Percentiles rank a stretch among this genome's conserved stretches.
phyloP scores from a whole-genome alignment of 2,797 vertebrate genomes.

The Falco novaeseelandiae region DNA sequence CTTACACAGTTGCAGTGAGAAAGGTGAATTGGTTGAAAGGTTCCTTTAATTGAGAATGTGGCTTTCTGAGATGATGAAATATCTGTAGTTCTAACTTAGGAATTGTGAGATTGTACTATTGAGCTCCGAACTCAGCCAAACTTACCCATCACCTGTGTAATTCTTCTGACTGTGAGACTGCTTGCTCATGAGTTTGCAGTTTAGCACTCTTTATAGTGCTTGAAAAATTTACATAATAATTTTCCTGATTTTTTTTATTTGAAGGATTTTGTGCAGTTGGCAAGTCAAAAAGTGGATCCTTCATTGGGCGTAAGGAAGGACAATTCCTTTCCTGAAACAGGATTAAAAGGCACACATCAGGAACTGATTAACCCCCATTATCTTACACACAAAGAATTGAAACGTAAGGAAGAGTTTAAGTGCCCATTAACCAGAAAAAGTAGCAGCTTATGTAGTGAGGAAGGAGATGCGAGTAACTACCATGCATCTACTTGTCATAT shows the following conservation, averaged over 20 bases:
- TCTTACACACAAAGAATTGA: slow-evolving; percentile 19
- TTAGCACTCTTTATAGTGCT: not conserved
- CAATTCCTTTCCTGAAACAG: not conserved
- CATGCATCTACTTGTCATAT: not conserved
- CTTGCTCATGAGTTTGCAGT: not conserved
- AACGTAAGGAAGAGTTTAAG: slow-evolving; percentile 3
- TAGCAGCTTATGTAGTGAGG: not conserved
- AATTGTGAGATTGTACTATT: not conserved
- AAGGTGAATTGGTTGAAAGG: not conserved
- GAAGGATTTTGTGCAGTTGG: slow-evolving; percentile 69
- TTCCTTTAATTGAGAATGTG: not conserved
- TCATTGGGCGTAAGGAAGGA: slow-evolving; percentile 17
- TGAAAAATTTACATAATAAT: not conserved
- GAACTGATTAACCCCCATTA: slow-evolving; percentile 24
- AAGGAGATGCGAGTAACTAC: slow-evolving; percentile 10
- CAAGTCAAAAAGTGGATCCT: slow-evolving; percentile 51
- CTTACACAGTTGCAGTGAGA: not conserved
- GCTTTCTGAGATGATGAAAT: not conserved
- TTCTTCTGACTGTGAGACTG: not conserved
- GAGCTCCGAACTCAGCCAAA: not conserved
- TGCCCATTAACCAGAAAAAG: not conserved
- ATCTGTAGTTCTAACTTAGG: not conserved
- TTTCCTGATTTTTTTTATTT: slow-evolving; percentile 46
- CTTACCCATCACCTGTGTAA: not conserved
- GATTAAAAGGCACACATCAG: slow-evolving; percentile 4